Evolutionary conservation across 2,888 invertebrate genomes (phyloP).

Genomic region (Helleia helle): DNA sequence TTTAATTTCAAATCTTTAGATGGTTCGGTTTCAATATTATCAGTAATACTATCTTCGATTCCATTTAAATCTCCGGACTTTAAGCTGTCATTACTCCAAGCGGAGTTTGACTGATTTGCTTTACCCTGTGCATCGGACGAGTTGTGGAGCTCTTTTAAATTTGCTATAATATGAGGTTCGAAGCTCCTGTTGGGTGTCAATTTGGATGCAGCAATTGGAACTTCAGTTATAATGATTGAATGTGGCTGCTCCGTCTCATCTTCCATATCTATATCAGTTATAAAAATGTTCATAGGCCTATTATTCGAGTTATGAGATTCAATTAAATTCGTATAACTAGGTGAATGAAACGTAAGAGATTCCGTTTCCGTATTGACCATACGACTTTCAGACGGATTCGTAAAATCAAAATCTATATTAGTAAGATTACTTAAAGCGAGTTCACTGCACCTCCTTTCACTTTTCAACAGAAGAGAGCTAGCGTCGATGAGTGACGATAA

Average conservation of each 20-base stretch:
- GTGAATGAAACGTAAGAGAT: conserved; percentile 39
- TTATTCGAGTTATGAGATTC: conserved; percentile 50
- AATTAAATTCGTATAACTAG: conserved; percentile 45
- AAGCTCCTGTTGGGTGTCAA: conserved; percentile 35
- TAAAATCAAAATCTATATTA: conserved; percentile 25
- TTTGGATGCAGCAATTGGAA: conserved; percentile 36
- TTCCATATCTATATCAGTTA: conserved; percentile 45
- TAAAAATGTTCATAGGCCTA: conserved; percentile 34
- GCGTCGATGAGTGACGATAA: conserved; percentile 45
- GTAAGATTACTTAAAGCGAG: conserved; percentile 26
- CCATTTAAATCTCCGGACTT: conserved; percentile 6
- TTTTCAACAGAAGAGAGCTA: conserved; percentile 40
- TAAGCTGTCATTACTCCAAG: conserved; percentile 16
- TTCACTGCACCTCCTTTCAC: conserved; percentile 43
- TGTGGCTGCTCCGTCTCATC: conserved; percentile 63
- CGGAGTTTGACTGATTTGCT: conserved; percentile 25
- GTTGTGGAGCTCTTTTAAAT: conserved; percentile 31
- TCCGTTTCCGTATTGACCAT: conserved; percentile 25
- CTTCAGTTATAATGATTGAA: conserved; percentile 60
- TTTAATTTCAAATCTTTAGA: neutral
- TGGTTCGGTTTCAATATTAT: conserved; percentile 10
- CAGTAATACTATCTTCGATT: conserved; percentile 19
- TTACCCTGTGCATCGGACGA: conserved; percentile 42
- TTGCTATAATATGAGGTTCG: conserved; percentile 32
- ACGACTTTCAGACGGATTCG: conserved; percentile 29